Evolutionary conservation across 1,140 invertebrate species (phyloP), one percentile per base, ranked within the genome.

Genomic region (Drosophila ogumai): DNA sequence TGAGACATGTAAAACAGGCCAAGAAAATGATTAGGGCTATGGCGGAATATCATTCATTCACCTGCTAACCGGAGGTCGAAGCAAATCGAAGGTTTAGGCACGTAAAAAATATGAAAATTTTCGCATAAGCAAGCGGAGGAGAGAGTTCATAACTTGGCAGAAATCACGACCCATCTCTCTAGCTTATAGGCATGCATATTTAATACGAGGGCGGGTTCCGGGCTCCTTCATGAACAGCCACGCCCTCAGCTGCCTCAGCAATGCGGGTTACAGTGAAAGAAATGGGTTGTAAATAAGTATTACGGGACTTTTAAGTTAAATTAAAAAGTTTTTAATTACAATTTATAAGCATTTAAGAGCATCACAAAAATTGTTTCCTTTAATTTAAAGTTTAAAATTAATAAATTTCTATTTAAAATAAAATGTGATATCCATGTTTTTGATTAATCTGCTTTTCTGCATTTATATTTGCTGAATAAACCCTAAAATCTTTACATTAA

Each of bases 41-140:
- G 36, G 36, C 38, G 19, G 46, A 17, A 41, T 72, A 72, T 72
- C 67, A 58, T 73, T 72, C 69, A 58, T 73, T 73, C 67, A 72
- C 54, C 64, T 71, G 64, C 38, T 47, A 28, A 22, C 49, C 28
- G 32, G 19, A 22, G 50, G 38, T 36, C 19, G 17, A 3, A 46
- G 61, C 17, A 47, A 66, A 69, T 68, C 60, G 60, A 50, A 38
- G 44, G 15, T 64, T 75, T 66, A 54, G 80, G 85, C 84, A 87
- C 84, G 80, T 87, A 90, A 74, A 90, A 87, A 84, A 90, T 88
- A 73, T 88, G 79, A 77, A 84, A 88, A 82, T 88, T 79, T 88
- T 88, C 64, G 79, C 76, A 88, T 64, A 68, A 77, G 61, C 63
- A 79, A 73, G 71, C 61, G 46, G 56, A 49, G 46, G 43, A 77